Percentiles rank a stretch among this genome's conserved stretches.
Evolutionary conservation across 1,140 invertebrate genomes (phyloP).

Genomic region (Drosophila neocordata): DNA sequence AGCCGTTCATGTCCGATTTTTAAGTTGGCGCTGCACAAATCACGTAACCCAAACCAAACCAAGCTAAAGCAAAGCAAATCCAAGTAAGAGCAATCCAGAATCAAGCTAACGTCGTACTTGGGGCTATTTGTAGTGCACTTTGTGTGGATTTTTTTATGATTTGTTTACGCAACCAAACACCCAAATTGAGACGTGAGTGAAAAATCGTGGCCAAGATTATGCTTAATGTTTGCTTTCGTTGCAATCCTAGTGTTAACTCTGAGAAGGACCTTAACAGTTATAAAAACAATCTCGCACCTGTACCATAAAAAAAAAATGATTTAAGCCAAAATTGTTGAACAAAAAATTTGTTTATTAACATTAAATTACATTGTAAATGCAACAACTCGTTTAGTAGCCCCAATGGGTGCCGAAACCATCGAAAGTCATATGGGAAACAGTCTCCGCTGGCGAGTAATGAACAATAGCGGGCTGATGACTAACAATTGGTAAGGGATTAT

Average conservation of each 20-base stretch:
- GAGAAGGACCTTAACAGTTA: not conserved
- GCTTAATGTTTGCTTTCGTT: slow-evolving; percentile 4
- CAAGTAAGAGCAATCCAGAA: slow-evolving; percentile 25
- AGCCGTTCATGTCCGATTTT: slow-evolving; percentile 71
- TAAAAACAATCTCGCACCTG: no score
- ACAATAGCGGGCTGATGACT: slow-evolving; percentile 67
- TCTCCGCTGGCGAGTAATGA: slow-evolving; percentile 84
- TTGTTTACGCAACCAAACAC: slow-evolving; percentile 64
- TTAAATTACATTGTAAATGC: not conserved
- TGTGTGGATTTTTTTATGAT: slow-evolving; percentile 74
- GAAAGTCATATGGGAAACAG: slow-evolving; percentile 84
- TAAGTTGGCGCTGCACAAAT: slow-evolving; percentile 77
- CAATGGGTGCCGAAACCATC: slow-evolving; percentile 84
- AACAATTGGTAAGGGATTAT: slow-evolving; percentile 30
- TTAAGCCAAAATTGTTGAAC: not conserved
- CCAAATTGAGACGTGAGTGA: slow-evolving; percentile 51
- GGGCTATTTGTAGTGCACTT: slow-evolving; percentile 75
- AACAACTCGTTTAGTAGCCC: slow-evolving; percentile 78
- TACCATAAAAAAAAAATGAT: not conserved
- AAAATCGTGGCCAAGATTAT: slow-evolving; percentile 27
- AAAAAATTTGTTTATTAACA: slow-evolving; percentile 8
- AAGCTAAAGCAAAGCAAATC: slow-evolving; percentile 8
- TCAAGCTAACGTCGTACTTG: slow-evolving; percentile 67
- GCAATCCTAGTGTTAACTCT: slow-evolving; percentile 1
- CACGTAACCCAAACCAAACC: slow-evolving; percentile 52